These are phyloP conservation scores for Baccha elongata DNA, from an alignment of 2,888 invertebrate genomes.

Conservation along the genomic window DNA sequence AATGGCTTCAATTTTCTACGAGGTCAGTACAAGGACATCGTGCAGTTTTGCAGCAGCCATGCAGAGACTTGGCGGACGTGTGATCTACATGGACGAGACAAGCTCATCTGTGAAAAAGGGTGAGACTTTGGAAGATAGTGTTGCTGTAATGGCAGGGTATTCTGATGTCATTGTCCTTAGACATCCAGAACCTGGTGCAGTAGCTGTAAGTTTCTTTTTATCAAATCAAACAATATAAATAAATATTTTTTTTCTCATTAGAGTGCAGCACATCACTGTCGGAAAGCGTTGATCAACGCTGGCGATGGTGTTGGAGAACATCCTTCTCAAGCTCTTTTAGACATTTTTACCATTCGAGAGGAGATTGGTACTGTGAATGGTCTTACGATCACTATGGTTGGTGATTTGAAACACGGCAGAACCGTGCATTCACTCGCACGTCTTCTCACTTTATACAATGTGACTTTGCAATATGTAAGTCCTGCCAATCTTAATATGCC, in stretches of 20 bases:
- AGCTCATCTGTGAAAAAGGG: slow-evolving; percentile 98
- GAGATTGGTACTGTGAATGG: slow-evolving; percentile 99
- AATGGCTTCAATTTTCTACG: slow-evolving; percentile 98
- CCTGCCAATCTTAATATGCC: slow-evolving; percentile 96
- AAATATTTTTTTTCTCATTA: slow-evolving; percentile 78
- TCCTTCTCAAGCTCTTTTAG: slow-evolving; percentile 98
- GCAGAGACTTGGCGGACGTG: slow-evolving; percentile 96
- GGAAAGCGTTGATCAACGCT: slow-evolving; percentile 97
- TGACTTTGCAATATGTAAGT: slow-evolving; percentile 95
- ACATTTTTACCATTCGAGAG: slow-evolving; percentile 98
- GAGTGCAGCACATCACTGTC: slow-evolving; percentile 91
- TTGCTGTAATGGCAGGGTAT: slow-evolving; percentile 94
- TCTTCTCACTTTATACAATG: slow-evolving; percentile 95
- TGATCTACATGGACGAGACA: slow-evolving; percentile 94
- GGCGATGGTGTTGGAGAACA: slow-evolving; percentile 99
- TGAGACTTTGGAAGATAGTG: slow-evolving; percentile 95
- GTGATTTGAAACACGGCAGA: slow-evolving; percentile 98
- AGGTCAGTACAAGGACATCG: slow-evolving; percentile 97
- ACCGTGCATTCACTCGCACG: slow-evolving; percentile 99
- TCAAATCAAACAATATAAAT: neutral
- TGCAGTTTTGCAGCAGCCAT: slow-evolving; percentile 98
- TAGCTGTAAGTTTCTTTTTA: slow-evolving; percentile 86
- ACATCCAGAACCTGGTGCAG: slow-evolving; percentile 96
- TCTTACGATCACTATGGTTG: slow-evolving; percentile 98
- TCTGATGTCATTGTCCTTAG: slow-evolving; percentile 96